phyloP scores from a whole-genome alignment of 53 echinoderm and acorn worm genomes.

The Paracentrotus lividus region DNA sequence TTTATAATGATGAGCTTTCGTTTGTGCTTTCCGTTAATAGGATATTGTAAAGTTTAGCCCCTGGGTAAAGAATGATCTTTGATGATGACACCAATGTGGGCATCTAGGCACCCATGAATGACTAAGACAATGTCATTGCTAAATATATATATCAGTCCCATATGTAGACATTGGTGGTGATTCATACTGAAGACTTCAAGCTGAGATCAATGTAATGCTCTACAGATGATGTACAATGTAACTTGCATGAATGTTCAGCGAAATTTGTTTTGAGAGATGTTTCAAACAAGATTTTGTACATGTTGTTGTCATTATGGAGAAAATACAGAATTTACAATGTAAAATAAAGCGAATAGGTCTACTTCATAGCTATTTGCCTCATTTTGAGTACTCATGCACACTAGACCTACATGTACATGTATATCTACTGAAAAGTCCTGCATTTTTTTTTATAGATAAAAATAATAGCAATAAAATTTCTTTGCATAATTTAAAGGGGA shows the following conservation, averaged over 20 bases:
- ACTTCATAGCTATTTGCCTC: too few relatives aligned
- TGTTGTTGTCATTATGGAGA: too few relatives aligned
- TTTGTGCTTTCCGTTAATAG: neutral
- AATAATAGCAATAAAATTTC: too few relatives aligned
- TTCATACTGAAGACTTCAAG: constrained; percentile 21
- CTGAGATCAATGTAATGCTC: neutral
- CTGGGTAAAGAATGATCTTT: constrained; percentile 5
- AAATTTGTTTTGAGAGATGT: neutral
- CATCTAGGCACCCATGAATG: constrained; percentile 35
- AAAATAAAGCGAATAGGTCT: too few relatives aligned
- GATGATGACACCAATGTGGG: constrained; percentile 30
- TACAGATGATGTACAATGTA: neutral
- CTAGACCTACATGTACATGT: neutral
- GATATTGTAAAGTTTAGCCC: constrained; percentile 5
- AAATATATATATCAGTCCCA: constrained; percentile 65
- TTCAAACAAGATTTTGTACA: too few relatives aligned
- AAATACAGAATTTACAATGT: too few relatives aligned
- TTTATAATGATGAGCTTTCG: neutral
- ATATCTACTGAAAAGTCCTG: neutral
- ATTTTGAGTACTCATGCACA: too few relatives aligned
- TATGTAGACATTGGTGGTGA: constrained; percentile 39
- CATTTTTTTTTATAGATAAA: too few relatives aligned
- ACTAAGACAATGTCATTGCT: constrained; percentile 59
- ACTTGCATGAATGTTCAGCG: neutral
- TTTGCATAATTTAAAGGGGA: too few relatives aligned